Percentiles rank a stretch among this genome's conserved stretches.
Evolutionary conservation across 2,113 vertebrate species (phyloP).

Genomic region (Paramisgurnus dabryanus): DNA sequence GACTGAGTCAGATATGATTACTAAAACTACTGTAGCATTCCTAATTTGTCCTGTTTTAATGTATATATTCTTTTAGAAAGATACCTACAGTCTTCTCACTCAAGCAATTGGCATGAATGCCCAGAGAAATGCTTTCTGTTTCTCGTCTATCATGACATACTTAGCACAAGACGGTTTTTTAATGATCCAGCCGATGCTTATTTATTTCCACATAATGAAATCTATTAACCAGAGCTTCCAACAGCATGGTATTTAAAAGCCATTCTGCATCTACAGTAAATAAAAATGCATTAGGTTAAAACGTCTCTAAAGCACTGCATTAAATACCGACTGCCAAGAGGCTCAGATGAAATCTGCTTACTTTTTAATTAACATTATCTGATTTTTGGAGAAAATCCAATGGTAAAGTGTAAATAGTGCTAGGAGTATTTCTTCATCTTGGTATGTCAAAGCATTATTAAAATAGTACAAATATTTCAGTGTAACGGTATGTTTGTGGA

Average conservation of each 20-base stretch:
- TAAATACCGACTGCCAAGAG: neutral
- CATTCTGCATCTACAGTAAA: neutral
- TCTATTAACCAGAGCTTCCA: neutral
- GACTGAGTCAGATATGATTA: too few relatives aligned
- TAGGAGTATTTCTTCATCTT: too few relatives aligned
- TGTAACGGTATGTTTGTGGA: too few relatives aligned
- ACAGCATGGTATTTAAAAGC: neutral
- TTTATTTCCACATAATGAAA: neutral
- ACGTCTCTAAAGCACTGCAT: neutral
- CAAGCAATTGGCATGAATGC: conserved; percentile 18
- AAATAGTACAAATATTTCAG: too few relatives aligned
- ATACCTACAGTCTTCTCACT: neutral
- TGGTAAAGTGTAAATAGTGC: too few relatives aligned
- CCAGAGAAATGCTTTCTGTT: conserved; percentile 1
- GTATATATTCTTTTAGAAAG: too few relatives aligned
- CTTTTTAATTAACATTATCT: too few relatives aligned
- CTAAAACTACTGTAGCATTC: too few relatives aligned
- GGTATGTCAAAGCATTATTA: too few relatives aligned
- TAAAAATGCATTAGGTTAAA: neutral
- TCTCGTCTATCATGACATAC: conserved; percentile 1
- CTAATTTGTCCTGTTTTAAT: too few relatives aligned
- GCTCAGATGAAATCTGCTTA: too few relatives aligned
- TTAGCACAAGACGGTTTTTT: neutral
- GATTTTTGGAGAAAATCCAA: too few relatives aligned
- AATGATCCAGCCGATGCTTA: conserved; percentile 8